Percentiles rank a stretch among this genome's conserved stretches.
These are phyloP conservation scores for Pterostichus madidus DNA, from an alignment of 2,888 invertebrate species.

Conservation along the genomic window DNA sequence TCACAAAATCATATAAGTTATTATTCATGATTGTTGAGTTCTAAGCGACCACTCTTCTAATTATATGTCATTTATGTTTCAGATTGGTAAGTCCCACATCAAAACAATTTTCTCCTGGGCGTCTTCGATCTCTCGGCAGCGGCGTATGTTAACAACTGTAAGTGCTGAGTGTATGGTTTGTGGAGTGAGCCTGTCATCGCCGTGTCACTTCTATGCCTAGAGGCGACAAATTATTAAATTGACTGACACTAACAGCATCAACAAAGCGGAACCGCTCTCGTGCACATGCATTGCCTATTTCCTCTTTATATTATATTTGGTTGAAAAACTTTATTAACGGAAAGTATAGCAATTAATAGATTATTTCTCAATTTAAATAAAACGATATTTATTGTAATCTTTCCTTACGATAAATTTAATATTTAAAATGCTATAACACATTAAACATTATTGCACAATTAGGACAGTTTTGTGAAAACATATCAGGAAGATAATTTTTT, in stretches of 20 bases:
- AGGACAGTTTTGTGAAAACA: no score
- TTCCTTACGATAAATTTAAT: no score
- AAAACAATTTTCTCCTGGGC: conserved; percentile 32
- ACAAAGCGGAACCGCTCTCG: neutral
- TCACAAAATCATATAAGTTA: no score
- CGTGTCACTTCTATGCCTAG: neutral
- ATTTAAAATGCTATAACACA: no score
- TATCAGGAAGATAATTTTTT: no score
- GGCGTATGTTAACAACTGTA: neutral
- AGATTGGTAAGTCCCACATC: conserved; percentile 28
- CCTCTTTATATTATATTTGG: no score
- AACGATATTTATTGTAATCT: no score
- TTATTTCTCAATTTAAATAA: no score
- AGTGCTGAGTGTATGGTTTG: neutral
- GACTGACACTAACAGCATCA: neutral
- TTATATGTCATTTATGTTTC: conserved; percentile 11
- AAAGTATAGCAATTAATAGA: no score
- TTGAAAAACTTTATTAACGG: no score
- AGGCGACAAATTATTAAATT: conserved; percentile 27
- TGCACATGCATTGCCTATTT: neutral
- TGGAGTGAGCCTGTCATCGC: neutral
- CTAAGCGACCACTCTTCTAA: neutral
- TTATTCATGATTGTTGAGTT: no score
- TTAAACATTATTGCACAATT: no score
- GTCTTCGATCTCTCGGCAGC: conserved; percentile 15